Evolutionary conservation across 2,113 vertebrate species (phyloP).

Genomic region (Alces alces): DNA sequence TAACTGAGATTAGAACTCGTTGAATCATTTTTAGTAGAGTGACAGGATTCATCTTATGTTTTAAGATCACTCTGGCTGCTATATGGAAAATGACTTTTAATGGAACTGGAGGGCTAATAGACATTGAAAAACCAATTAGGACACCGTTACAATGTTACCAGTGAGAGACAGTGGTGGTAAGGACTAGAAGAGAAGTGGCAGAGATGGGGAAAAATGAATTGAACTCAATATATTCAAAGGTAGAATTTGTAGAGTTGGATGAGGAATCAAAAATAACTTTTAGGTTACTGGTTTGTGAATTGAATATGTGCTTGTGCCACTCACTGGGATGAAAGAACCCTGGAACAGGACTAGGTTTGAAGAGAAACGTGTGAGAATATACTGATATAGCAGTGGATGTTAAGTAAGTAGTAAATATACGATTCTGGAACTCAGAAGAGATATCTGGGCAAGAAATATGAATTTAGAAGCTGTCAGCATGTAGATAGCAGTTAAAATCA

Average conservation of each 20-base stretch:
- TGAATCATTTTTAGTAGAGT: neutral
- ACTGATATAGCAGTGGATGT: neutral
- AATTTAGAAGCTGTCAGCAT: constrained; percentile 13
- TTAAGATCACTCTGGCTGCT: neutral
- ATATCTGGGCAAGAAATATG: constrained; percentile 18
- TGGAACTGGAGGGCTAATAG: neutral
- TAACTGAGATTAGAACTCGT: neutral
- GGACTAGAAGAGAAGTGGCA: neutral
- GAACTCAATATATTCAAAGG: neutral
- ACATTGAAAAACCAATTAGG: neutral
- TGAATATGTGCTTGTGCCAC: neutral
- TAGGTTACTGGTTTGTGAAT: constrained; percentile 3
- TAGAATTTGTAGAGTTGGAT: neutral
- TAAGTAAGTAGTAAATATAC: neutral
- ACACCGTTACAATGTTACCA: neutral
- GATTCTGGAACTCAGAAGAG: neutral
- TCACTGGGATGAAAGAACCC: neutral
- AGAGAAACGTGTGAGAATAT: neutral
- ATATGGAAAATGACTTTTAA: neutral
- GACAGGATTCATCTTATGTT: neutral
- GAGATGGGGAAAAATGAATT: neutral
- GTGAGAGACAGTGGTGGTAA: neutral
- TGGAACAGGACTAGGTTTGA: neutral
- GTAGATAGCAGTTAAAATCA: constrained; percentile 22
- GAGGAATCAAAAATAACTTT: neutral